phyloP scores from a whole-genome alignment of 2,113 vertebrate genomes.

The Morphnarchus princeps region DNA sequence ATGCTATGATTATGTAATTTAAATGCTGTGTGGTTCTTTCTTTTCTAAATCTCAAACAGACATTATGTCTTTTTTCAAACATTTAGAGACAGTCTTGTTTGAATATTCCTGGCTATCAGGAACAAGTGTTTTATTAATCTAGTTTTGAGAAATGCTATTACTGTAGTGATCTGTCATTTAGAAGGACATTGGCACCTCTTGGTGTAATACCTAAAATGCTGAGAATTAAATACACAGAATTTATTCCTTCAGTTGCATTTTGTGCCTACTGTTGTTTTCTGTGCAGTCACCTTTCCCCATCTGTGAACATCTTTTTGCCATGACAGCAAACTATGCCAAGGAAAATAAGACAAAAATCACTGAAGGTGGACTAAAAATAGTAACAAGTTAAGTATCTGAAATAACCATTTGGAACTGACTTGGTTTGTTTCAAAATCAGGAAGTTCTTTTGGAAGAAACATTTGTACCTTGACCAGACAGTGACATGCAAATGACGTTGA shows the following conservation, averaged over 20 bases:
- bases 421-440: not conserved
- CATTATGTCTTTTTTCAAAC: not conserved
- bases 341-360: not conserved
- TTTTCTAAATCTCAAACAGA: not conserved
- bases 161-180: not conserved
- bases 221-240: not conserved
- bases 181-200: not conserved
- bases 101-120: not conserved
- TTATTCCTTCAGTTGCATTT: not conserved
- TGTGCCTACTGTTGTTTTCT: fast-evolving
- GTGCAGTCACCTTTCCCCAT: not conserved
- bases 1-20: not conserved
- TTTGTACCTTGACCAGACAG: not conserved
- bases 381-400: not conserved
- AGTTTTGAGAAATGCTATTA: not conserved
- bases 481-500: not conserved
- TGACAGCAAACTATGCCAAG: not conserved
- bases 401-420: not conserved
- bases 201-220: not conserved
- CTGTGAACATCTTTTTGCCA: not conserved
- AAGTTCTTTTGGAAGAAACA: not conserved
- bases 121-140: not conserved
- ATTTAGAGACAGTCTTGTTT: not conserved
- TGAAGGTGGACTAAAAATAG: not conserved
- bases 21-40: not conserved